phyloP scores from a whole-genome alignment of 2,797 vertebrate species.

The Etheostoma nigrum region DNA sequence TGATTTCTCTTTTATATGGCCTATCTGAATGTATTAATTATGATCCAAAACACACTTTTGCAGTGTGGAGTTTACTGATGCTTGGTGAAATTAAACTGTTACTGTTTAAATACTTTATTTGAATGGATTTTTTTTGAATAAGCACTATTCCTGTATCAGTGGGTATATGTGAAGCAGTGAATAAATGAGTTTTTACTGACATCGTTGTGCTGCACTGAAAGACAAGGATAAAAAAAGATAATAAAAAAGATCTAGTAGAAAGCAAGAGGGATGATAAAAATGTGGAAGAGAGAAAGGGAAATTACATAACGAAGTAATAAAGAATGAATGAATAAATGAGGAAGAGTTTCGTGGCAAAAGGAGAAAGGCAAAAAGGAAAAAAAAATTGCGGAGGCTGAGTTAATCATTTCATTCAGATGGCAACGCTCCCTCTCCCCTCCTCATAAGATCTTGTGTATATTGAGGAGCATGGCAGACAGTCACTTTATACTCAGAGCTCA shows the following conservation, averaged over 20 bases:
- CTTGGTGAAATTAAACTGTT: background rate
- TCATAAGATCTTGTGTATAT: conserved; percentile 14
- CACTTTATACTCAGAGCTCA: conserved; percentile 48
- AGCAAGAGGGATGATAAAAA: background rate
- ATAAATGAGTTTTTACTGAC: background rate
- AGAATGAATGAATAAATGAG: background rate
- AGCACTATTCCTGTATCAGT: background rate
- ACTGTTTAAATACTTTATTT: conserved; percentile 10
- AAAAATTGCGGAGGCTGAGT: background rate
- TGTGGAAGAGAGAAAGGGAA: background rate
- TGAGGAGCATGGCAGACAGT: conserved; percentile 30
- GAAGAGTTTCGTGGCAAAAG: background rate
- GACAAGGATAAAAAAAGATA: background rate
- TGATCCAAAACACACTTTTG: background rate
- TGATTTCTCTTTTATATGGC: too few species aligned
- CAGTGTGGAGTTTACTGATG: background rate
- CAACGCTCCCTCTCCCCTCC: conserved; percentile 2
- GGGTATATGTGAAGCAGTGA: background rate
- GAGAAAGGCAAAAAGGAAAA: background rate
- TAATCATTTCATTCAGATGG: conserved; percentile 43
- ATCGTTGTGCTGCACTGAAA: background rate
- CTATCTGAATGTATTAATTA: background rate
- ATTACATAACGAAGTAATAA: background rate
- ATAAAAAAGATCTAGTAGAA: background rate
- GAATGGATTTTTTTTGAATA: conserved; percentile 3